These are phyloP conservation scores for Ernsta delagoae DNA, from an alignment of 2,888 invertebrate genomes.

Conservation along the genomic window DNA sequence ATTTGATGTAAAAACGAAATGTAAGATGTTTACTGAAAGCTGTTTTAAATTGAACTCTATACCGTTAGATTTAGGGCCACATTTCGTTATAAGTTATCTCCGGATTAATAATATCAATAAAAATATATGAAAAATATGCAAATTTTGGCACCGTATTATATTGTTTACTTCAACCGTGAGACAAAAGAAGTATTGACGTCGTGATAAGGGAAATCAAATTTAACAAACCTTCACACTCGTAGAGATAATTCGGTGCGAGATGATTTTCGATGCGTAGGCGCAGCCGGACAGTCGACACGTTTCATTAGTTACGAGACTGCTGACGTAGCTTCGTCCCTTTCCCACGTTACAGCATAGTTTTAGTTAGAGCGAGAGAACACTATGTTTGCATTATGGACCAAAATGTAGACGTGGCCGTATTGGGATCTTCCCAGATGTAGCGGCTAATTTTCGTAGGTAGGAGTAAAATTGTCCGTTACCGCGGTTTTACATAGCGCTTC, in stretches of 20 bases:
- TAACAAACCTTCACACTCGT: conserved; percentile 27
- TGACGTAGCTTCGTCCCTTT: conserved; percentile 66
- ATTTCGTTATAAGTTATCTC: conserved; percentile 62
- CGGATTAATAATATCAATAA: conserved; percentile 54
- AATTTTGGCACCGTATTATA: conserved; percentile 48
- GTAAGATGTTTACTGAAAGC: conserved; percentile 46
- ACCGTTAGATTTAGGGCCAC: conserved; percentile 33
- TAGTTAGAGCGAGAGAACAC: conserved; percentile 59
- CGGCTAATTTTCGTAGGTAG: conserved; percentile 77
- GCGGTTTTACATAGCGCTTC: conserved; percentile 64
- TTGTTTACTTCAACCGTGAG: conserved; percentile 23
- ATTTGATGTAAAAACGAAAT: conserved; percentile 40
- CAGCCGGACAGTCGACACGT: conserved; percentile 78
- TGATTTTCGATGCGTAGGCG: conserved; percentile 60
- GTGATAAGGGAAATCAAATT: conserved; percentile 11
- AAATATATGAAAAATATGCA: conserved; percentile 57
- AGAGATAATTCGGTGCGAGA: conserved; percentile 56
- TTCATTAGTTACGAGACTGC: conserved; percentile 76
- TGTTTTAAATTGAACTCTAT: conserved; percentile 47
- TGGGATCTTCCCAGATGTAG: conserved; percentile 74
- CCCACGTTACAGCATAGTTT: conserved; percentile 40
- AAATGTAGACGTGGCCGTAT: conserved; percentile 73
- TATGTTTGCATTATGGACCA: conserved; percentile 75
- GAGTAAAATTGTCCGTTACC: conserved; percentile 68
- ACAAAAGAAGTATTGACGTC: conserved; percentile 21